Evolutionary conservation across 2,113 vertebrate species (phyloP).

Genomic region (Cyanoderma ruficeps): DNA sequence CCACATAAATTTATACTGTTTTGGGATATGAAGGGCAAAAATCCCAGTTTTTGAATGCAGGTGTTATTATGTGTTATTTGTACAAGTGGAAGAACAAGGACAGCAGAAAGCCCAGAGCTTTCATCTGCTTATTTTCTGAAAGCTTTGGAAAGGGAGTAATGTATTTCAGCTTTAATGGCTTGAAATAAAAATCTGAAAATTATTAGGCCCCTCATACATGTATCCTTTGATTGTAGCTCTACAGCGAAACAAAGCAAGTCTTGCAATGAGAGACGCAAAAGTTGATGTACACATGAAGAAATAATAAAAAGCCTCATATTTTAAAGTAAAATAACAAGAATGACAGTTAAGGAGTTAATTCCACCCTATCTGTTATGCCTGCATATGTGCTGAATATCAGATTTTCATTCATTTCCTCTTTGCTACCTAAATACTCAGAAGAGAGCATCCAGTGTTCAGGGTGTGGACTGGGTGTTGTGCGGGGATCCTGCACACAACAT

Average conservation of each 20-base stretch:
- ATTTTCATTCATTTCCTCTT: slow-evolving; percentile 1
- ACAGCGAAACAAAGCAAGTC: slow-evolving; percentile 41
- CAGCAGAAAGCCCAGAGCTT: slow-evolving; percentile 79
- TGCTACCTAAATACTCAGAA: neutral
- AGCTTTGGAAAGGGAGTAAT: slow-evolving; percentile 82
- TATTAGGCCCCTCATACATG: slow-evolving; percentile 40
- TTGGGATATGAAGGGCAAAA: slow-evolving; percentile 79
- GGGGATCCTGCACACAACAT: neutral
- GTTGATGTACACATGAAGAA: slow-evolving; percentile 6
- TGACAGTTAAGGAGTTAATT: neutral
- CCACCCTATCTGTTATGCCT: neutral
- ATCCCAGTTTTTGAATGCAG: slow-evolving; percentile 69
- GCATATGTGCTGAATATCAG: neutral
- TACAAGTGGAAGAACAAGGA: slow-evolving; percentile 78
- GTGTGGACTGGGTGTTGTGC: neutral
- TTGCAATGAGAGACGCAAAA: slow-evolving; percentile 1
- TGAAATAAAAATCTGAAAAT: slow-evolving; percentile 76
- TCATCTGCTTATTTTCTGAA: slow-evolving; percentile 83
- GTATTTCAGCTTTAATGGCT: slow-evolving; percentile 76
- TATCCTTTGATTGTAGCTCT: slow-evolving; percentile 71
- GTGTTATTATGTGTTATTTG: slow-evolving; percentile 90
- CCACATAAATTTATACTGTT: slow-evolving; percentile 81
- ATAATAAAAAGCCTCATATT: neutral
- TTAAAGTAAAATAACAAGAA: slow-evolving; percentile 24
- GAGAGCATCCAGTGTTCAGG: neutral